Percentiles rank a stretch among this genome's conserved stretches.
phyloP scores from a whole-genome alignment of 2,888 invertebrate genomes.

The Nineta flava region DNA sequence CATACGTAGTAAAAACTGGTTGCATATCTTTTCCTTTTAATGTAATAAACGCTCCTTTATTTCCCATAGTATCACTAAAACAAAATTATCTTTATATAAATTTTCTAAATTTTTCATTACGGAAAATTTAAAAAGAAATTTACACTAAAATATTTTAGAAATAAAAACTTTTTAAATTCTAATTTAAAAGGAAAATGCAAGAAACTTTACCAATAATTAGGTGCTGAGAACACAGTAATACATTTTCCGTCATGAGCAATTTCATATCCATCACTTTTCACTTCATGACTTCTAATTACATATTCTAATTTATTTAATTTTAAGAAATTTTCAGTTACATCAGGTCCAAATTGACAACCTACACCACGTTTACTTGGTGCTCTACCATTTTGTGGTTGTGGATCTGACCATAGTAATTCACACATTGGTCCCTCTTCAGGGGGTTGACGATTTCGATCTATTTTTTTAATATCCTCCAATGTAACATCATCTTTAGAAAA shows the following conservation, averaged over 20 bases:
- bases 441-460: constrained; percentile 89
- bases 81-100: constrained; percentile 10
- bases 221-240: constrained; percentile 98
- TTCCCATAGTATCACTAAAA: constrained; percentile 95
- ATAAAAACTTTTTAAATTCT: not conserved
- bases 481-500: constrained; percentile 89
- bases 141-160: not conserved
- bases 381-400: constrained; percentile 75
- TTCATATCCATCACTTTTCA: constrained; percentile 93
- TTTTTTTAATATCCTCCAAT: constrained; percentile 77
- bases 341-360: constrained; percentile 97
- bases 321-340: constrained; percentile 81
- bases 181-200: not conserved
- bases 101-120: not conserved
- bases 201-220: constrained; percentile 83
- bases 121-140: not conserved
- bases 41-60: constrained; percentile 94
- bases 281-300: constrained; percentile 92
- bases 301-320: constrained; percentile 78
- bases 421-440: constrained; percentile 96
- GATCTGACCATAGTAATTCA: constrained; percentile 97
- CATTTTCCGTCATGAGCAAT: constrained; percentile 88
- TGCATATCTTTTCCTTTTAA: constrained; percentile 81
- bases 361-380: constrained; percentile 94
- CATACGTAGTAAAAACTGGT: constrained; percentile 82